Evolutionary conservation across 92 coral and sea anemone genomes (phyloP).

Genomic region (Umimayanthus chanpuru): DNA sequence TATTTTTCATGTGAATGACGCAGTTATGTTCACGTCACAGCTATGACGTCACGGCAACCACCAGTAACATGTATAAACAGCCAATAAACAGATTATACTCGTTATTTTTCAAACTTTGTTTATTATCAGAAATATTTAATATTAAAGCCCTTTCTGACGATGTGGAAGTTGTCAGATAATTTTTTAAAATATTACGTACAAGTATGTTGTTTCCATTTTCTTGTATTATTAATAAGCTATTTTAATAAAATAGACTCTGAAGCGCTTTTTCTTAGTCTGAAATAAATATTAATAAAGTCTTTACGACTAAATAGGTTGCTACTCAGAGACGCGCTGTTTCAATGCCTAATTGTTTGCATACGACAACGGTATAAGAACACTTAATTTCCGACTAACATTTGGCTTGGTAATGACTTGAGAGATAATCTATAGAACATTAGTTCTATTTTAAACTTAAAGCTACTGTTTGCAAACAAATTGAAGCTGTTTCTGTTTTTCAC

Average conservation of each 20-base stretch:
- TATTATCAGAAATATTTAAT: constrained; percentile 28
- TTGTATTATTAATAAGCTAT: not conserved
- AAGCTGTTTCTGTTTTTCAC: not conserved
- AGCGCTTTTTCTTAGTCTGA: not conserved
- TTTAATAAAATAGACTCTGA: constrained; percentile 20
- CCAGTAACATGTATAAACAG: not conserved
- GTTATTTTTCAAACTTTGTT: constrained; percentile 2
- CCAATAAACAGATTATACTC: not conserved
- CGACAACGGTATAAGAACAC: not conserved
- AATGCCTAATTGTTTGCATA: not conserved
- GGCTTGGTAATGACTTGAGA: not conserved
- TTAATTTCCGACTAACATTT: not conserved
- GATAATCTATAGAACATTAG: not conserved
- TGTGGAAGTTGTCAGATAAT: not conserved
- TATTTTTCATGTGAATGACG: constrained; percentile 2
- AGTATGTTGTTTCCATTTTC: not conserved
- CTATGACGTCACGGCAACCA: not conserved
- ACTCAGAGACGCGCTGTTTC: not conserved
- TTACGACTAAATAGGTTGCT: not conserved
- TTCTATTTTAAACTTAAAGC: not conserved
- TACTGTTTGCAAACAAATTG: constrained; percentile 1
- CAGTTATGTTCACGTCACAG: not conserved
- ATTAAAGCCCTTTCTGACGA: constrained; percentile 10
- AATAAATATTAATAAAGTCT: not conserved
- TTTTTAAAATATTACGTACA: constrained; percentile 16